A percentile compares a stretch with the other conserved stretches of the same genome.
Evolutionary conservation across 2,797 vertebrate genomes (phyloP).

Genomic region (Malacoraja senta): DNA sequence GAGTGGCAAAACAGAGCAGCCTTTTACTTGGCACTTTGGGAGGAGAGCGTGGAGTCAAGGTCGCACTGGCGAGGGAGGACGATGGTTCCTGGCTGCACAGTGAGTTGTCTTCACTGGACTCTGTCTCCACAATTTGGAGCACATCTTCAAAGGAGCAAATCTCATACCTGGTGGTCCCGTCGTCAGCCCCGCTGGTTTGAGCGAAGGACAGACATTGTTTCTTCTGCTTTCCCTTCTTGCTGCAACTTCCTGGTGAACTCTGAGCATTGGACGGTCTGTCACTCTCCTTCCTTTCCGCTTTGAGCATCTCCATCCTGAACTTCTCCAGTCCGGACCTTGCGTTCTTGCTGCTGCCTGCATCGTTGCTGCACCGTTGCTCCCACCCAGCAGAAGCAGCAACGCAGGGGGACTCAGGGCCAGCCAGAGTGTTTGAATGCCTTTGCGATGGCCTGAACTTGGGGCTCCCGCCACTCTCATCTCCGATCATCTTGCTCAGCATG

Average conservation of each 20-base stretch:
- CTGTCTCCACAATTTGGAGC: conserved; percentile 61
- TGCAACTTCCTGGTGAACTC: conserved; percentile 49
- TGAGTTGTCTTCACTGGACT: conserved; percentile 15
- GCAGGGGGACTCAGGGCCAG: not conserved
- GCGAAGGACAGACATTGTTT: conserved; percentile 50
- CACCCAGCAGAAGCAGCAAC: not conserved
- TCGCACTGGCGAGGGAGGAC: conserved; percentile 21
- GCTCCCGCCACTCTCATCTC: conserved; percentile 62
- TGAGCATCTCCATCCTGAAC: conserved; percentile 9
- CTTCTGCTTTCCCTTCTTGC: conserved; percentile 39
- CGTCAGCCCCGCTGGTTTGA: conserved; percentile 43
- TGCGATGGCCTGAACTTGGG: conserved; percentile 47
- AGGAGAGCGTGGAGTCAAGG: not conserved
- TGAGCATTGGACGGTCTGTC: conserved; percentile 52
- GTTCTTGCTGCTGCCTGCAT: not conserved
- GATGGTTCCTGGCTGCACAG: not conserved
- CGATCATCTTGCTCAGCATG: conserved; percentile 76
- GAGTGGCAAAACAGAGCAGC: conserved; percentile 59
- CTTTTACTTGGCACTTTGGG: conserved; percentile 58
- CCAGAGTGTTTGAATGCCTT: too few relatives aligned
- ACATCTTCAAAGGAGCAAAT: conserved; percentile 59
- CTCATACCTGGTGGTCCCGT: conserved; percentile 55
- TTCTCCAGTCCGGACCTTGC: conserved; percentile 6
- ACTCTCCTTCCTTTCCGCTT: conserved; percentile 46
- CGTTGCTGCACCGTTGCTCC: not conserved